Conservation (phyloP, 2,888 invertebrate species). For the Syrista parreyssii region DNA sequence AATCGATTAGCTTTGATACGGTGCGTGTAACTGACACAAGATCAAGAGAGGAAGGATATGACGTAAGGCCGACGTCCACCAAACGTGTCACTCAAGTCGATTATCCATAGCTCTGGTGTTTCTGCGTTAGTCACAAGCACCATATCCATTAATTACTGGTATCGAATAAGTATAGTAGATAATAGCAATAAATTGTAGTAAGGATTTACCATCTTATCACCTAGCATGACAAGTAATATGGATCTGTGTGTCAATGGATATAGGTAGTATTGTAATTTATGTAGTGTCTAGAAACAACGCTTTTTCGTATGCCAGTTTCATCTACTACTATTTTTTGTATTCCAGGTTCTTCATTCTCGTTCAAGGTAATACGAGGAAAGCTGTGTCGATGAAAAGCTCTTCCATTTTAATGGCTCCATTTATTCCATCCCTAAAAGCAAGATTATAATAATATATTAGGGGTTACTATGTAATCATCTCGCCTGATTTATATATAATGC, state of each 20-base stretch:
- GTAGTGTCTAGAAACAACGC: slow-evolving; percentile 40
- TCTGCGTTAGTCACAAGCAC: slow-evolving; percentile 25
- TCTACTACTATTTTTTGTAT: slow-evolving; percentile 44
- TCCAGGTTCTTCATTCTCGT: slow-evolving; percentile 42
- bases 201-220: slow-evolving; percentile 60
- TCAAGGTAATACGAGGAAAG: slow-evolving; percentile 37
- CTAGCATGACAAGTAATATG: slow-evolving; percentile 63
- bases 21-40: slow-evolving; percentile 30
- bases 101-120: slow-evolving; percentile 4
- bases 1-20: slow-evolving; percentile 30
- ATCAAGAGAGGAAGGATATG: slow-evolving; percentile 12
- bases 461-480: background rate
- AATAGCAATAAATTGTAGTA: slow-evolving; percentile 62
- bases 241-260: slow-evolving; percentile 47
- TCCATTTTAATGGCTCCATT: slow-evolving; percentile 66
- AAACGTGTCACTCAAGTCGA: background rate
- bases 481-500: background rate
- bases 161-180: slow-evolving; percentile 59
- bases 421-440: slow-evolving; percentile 69
- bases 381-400: slow-evolving; percentile 29
- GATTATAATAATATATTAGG: slow-evolving; percentile 9
- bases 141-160: slow-evolving; percentile 48
- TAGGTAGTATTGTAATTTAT: slow-evolving; percentile 42
- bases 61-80: background rate
- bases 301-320: slow-evolving; percentile 41